Conservation (phyloP, 92 coral and sea anemone species). For the Umimayanthus chanpuru region DNA sequence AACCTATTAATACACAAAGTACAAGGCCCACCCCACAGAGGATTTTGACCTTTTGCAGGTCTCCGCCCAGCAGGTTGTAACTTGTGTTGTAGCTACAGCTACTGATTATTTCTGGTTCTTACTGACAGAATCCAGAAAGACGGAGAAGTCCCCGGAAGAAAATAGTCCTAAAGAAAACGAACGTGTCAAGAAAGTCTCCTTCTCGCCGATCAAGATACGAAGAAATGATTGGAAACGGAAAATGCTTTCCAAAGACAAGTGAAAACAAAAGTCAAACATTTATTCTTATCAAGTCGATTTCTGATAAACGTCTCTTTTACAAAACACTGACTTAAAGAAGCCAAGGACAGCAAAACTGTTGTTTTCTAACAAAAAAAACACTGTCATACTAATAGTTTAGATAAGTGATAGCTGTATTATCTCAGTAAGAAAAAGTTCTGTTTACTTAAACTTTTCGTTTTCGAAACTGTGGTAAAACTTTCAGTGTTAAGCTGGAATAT, state of each 20-base stretch:
- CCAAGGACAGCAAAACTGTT: background rate
- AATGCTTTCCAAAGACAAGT: background rate
- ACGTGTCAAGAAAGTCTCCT: background rate
- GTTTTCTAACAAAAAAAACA: background rate
- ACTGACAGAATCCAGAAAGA: background rate
- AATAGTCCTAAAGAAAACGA: background rate
- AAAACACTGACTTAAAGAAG: background rate
- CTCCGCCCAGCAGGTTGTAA: background rate
- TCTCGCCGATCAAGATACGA: background rate
- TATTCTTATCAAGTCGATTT: background rate
- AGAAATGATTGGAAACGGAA: conserved; percentile 3
- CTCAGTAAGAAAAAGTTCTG: background rate
- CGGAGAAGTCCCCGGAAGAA: background rate
- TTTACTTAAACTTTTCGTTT: no score
- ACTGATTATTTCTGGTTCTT: background rate
- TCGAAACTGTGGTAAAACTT: no score
- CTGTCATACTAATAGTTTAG: background rate
- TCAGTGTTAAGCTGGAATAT: no score
- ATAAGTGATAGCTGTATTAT: background rate
- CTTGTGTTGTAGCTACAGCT: background rate
- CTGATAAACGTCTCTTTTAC: background rate
- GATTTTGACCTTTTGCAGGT: background rate
- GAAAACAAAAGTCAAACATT: background rate
- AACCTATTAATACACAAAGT: background rate
- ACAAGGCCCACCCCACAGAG: background rate